Conservation (phyloP, 1,140 invertebrate genomes). For the Pomacea maculata region DNA sequence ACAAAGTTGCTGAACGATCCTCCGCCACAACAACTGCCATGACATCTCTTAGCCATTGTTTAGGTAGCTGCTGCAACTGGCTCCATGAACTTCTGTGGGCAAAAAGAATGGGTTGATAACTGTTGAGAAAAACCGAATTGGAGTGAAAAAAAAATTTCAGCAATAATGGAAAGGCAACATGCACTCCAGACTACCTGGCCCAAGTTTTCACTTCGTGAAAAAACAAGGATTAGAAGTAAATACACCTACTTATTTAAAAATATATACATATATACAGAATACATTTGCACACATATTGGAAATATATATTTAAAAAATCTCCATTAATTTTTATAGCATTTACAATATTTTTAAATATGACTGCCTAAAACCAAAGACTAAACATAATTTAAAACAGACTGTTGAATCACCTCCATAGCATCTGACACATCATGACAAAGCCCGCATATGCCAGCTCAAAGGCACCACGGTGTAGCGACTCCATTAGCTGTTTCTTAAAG, state of each 20-base stretch:
- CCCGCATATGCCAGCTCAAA: conserved; percentile 95
- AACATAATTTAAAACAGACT: neutral
- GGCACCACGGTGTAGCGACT: conserved; percentile 91
- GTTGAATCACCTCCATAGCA: conserved; percentile 71
- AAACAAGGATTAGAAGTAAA: no score
- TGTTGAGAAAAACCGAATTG: neutral
- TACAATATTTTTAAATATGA: no score
- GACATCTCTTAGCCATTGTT: conserved; percentile 77
- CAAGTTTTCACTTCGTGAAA: no score
- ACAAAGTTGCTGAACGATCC: conserved; percentile 70
- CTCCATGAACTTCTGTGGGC: conserved; percentile 53
- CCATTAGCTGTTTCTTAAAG: conserved; percentile 68
- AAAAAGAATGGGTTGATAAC: neutral
- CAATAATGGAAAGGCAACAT: no score
- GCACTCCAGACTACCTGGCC: no score
- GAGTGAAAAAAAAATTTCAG: neutral
- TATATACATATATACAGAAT: no score
- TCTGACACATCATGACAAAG: conserved; percentile 79
- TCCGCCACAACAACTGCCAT: conserved; percentile 70
- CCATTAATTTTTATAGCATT: no score
- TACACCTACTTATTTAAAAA: no score
- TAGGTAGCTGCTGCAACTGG: conserved; percentile 74
- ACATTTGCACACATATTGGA: no score
- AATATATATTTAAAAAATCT: no score
- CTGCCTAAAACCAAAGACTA: no score